Conservation (phyloP, 2,888 invertebrate genomes). For the Diaphora mendica region DNA sequence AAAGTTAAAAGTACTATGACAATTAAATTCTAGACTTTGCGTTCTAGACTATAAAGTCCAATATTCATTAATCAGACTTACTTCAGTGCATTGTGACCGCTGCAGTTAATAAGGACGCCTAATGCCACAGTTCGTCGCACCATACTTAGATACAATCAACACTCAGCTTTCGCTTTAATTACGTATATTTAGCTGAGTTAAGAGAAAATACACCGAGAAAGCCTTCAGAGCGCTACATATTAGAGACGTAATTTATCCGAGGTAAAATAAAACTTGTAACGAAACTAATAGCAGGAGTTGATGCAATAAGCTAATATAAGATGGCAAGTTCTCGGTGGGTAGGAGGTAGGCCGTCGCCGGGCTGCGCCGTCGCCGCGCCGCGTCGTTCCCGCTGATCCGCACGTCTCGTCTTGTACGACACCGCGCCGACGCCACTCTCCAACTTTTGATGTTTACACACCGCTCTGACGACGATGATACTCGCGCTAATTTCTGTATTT, state of each 20-base stretch:
- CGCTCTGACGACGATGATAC: slow-evolving; percentile 70
- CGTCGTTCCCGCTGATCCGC: neutral
- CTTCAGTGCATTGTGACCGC: slow-evolving; percentile 52
- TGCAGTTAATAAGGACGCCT: slow-evolving; percentile 52
- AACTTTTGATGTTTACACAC: slow-evolving; percentile 80
- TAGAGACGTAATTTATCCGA: slow-evolving; percentile 37
- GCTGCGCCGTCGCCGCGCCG: neutral
- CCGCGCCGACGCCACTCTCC: slow-evolving; percentile 60
- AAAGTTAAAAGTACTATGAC: slow-evolving; percentile 15
- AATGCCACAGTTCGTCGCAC: slow-evolving; percentile 51
- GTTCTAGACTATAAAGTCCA: slow-evolving; percentile 31
- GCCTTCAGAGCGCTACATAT: slow-evolving; percentile 31
- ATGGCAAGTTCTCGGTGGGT: slow-evolving; percentile 45
- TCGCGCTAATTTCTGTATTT: slow-evolving; percentile 80
- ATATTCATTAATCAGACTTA: slow-evolving; percentile 43
- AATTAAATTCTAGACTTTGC: slow-evolving; percentile 20
- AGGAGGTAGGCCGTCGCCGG: slow-evolving; percentile 35
- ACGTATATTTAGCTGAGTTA: slow-evolving; percentile 44
- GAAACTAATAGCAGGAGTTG: slow-evolving; percentile 49
- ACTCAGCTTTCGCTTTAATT: slow-evolving; percentile 43
- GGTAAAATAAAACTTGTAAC: slow-evolving; percentile 47
- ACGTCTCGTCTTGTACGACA: slow-evolving; percentile 27
- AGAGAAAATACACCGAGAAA: slow-evolving; percentile 33
- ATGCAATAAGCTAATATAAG: slow-evolving; percentile 53
- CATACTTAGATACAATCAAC: slow-evolving; percentile 39